Evolutionary conservation across 2,113 vertebrate genomes (phyloP), one percentile per base, ranked within the genome.

Genomic region (Peucedramus taeniatus): DNA sequence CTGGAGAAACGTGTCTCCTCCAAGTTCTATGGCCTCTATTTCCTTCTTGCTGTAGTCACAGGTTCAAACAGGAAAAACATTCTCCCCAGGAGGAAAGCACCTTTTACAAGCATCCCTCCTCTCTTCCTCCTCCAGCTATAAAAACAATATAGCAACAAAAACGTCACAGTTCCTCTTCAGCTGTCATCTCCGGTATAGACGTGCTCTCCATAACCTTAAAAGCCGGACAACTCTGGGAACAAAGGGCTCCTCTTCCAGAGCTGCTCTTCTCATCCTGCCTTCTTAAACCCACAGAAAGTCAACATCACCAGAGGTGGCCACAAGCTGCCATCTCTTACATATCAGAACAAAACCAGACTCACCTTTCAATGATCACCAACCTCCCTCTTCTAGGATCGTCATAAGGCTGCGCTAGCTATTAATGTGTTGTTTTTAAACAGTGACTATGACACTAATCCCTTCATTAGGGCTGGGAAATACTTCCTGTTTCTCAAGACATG

Each of bases 91-190:
- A 93, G 78, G 63, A 93, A 95, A 88, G 77, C 42, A 87, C 27
- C 75, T 93, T 89, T 60, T 63, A 72, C 50, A 74, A 66, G 68
- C 4, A 6, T 77, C 23, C 72, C 87, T 90, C 33, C 79, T 70
- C 88, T 86, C 86, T 93, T 96, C 95, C 83, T 88, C 42, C 40
- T 42, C 20, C 66, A 80, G 35, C 18, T 47, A 35, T 30, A 69
- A 54, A 91, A 87, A 91, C 53, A 96, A 83, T 50, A 21, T 3
- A 91, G 44, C 51, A 74, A 83, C 51, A 89, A 83, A 79, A 63
- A 23, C 24, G 1, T 79, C 75, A 65, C 23, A 88, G 66, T 80
- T 93, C 88, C 90, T 66, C 82, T 30, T 85, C 54, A 83, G 56
- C 72, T 77, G 18, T 72, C 87, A 66, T n/a, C 85, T 93, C 85